These are phyloP conservation scores for Moxostoma hubbsi DNA, from an alignment of 2,797 vertebrate genomes.

Conservation along the genomic window DNA sequence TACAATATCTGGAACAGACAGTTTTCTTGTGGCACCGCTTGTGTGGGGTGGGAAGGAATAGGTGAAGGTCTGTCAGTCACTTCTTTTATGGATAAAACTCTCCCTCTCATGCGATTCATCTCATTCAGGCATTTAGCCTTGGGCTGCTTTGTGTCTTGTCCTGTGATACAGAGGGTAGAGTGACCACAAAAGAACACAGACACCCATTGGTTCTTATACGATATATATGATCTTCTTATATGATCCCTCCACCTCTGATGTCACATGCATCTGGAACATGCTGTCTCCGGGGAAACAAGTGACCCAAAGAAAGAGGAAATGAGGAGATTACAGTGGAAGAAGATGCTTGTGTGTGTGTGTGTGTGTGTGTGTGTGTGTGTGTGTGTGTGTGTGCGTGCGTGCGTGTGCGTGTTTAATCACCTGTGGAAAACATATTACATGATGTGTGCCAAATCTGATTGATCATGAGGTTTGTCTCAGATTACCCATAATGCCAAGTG, in stretches of 20 bases:
- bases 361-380: neutral
- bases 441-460: neutral
- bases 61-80: neutral
- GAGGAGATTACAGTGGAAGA: neutral
- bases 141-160: conserved; percentile 19
- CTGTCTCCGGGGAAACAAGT: conserved; percentile 34
- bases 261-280: conserved; percentile 33
- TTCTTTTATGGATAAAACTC: neutral
- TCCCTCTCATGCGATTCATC: neutral
- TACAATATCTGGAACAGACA: neutral
- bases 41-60: neutral
- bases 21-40: neutral
- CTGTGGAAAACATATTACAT: neutral
- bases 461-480: neutral
- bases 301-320: conserved; percentile 17
- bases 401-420: neutral
- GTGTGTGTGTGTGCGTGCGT: too few species aligned
- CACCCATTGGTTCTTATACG: neutral
- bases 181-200: neutral
- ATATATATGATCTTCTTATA: conserved; percentile 10
- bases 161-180: too few species aligned
- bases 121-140: conserved; percentile 5
- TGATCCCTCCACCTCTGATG: conserved; percentile 44
- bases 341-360: too few species aligned
- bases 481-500: neutral